Base-by-base conservation (phyloP, 2,113 vertebrate species). In the Nycticorax nycticorax region DNA sequence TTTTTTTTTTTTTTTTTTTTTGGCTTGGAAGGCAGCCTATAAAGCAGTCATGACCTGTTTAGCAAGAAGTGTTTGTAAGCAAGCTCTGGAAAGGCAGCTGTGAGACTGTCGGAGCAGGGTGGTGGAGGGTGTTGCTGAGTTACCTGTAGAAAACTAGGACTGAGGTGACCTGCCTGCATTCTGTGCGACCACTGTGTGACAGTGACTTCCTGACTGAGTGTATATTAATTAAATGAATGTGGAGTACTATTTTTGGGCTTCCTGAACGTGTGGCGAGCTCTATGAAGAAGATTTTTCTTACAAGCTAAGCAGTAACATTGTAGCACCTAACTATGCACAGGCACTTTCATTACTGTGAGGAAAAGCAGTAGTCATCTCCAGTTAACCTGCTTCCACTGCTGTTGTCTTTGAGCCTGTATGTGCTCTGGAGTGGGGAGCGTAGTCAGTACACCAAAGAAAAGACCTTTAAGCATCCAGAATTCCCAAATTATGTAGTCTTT, bases 31-130 rank as follows among this genome's bases (percentile, higher is more conserved):
- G 84, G 35, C n/a, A 75, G 62, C 17, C 21, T 76, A 14, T 91
- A 77, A 91, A 91, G 66, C 77, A 89, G 69, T 95, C 91, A 85
- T 94, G 91, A 95, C 92, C 92, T 96, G 91, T 89, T 97, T 75
- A 84, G 86, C 92, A 96, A 95, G 93, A 96, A 77, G 19, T 50
- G 64, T 96, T 96, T 89, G 21, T 87, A 89, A 88, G 86, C 79
- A 75, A 60, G 62, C 69, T 87, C 69, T 87, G 91, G 56, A 84
- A 87, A 92, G 63, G 56, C 64, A 91, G 48, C 64, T 87, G 35
- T 47, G 83, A 92, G 79, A 47, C 72, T 68, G 64, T 72, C 76
- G 92, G 85, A 81, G 45, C 45, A 64, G 89, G 69, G 72, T 41
- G 83, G 76, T 77, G 48, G 73, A 85, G 60, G 57, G 57, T 89